Base-by-base conservation (phyloP, 2,113 vertebrate species). In the Pycnonotus jocosus region DNA sequence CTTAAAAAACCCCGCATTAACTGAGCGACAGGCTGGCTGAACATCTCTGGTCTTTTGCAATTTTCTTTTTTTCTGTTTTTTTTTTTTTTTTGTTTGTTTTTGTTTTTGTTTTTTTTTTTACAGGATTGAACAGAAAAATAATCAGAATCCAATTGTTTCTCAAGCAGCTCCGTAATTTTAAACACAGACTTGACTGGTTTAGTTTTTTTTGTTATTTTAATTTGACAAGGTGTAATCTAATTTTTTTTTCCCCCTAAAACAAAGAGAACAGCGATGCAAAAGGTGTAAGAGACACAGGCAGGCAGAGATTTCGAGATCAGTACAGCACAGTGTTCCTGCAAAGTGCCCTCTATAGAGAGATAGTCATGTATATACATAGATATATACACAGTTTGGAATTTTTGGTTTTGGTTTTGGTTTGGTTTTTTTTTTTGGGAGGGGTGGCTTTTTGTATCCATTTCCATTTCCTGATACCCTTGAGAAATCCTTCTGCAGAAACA, bases 301-400 rank as follows among this genome's bases (percentile, higher is more conserved):
- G 97, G 96, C 94, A 97, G 97, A 96, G 81, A 93, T 81, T 93
- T 93, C 30, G 58, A 96, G 94, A 96, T 95, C 97, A 97, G 92
- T 92, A 96, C 98, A 98, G 98, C 98, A 64, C 98, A 98, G 98
- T 99, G 98, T 99, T 99, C 98, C 99, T 99, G 98, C 97, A 98
- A 98, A 95, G 61, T 78, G 81, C 94, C 96, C 96, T 95, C 94
- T 96, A 92, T 28, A 98, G 69, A 93, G 71, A 96, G 35, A 95
- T 65, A 88, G 31, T 89, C 81, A 94, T 60, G 92, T 60, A 93
- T 90, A 95, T 57, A 86, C 48, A 97, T 37, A 81, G 12, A 95
- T 22, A 92, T 58, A 97, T n/a, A 86, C 6, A 94, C 19, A 88
- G 33, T 87, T 86, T 20, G 13, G 48, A 50, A 28, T 74, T 62